A percentile compares a stretch with the other conserved stretches of the same genome.
phyloP scores from a whole-genome alignment of 2,888 invertebrate species.

The Epirrita christyi region DNA sequence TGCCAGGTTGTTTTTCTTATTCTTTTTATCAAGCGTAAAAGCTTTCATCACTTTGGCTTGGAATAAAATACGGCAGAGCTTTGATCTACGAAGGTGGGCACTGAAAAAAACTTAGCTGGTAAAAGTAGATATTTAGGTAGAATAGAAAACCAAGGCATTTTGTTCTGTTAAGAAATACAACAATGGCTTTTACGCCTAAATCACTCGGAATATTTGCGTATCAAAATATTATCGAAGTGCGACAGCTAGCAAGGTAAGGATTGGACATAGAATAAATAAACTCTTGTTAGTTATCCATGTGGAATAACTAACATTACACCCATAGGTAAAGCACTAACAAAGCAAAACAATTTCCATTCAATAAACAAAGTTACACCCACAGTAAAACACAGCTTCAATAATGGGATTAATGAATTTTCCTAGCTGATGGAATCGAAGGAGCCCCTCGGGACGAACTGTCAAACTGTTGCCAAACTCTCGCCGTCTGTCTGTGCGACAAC shows the following conservation, averaged over 20 bases:
- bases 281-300: no score
- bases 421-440: conserved; percentile 72
- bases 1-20: conserved; percentile 18
- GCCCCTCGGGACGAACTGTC: conserved; percentile 70
- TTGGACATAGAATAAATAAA: no score
- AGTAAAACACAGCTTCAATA: conserved; percentile 59
- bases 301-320: no score
- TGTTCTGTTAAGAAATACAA: not conserved
- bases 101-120: not conserved
- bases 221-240: no score
- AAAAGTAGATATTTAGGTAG: no score
- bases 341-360: conserved; percentile 11
- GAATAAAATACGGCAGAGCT: not conserved
- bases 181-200: not conserved
- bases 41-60: conserved; percentile 12
- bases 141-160: no score
- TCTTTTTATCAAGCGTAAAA: conserved; percentile 6
- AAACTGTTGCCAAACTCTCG: conserved; percentile 68
- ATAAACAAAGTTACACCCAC: conserved; percentile 36
- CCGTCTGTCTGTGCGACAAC: conserved; percentile 73
- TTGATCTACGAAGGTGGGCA: not conserved
- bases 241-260: no score
- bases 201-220: no score
- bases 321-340: conserved; percentile 6
- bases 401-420: conserved; percentile 76